A percentile compares a stretch with the other conserved stretches of the same genome.
These are phyloP conservation scores for Collichthys lucidus DNA, from an alignment of 2,113 vertebrate genomes.

Conservation along the genomic window DNA sequence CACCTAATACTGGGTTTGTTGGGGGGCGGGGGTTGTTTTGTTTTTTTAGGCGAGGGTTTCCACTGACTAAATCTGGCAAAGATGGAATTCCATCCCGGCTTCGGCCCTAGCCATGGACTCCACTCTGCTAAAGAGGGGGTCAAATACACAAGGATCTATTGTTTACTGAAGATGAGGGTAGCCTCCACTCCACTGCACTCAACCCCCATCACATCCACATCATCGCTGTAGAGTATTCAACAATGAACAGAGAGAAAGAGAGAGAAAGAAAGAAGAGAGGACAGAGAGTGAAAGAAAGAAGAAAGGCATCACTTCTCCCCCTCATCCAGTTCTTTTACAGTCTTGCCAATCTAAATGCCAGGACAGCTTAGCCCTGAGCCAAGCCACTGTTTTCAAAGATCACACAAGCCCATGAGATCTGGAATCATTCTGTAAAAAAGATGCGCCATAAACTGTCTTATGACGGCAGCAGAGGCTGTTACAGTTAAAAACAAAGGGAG, in stretches of 20 bases:
- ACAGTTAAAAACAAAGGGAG: conserved; percentile 7
- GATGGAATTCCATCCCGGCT: conserved; percentile 66
- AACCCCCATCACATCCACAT: conserved; percentile 70
- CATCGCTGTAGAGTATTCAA: conserved; percentile 66
- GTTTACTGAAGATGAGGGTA: conserved; percentile 79
- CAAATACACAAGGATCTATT: conserved; percentile 81
- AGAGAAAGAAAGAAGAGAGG: conserved; percentile 24
- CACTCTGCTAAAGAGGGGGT: conserved; percentile 67
- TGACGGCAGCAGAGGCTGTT: conserved; percentile 19
- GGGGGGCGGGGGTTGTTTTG: not conserved
- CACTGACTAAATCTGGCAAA: conserved; percentile 52
- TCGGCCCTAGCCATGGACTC: conserved; percentile 62
- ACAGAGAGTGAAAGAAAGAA: conserved; percentile 3
- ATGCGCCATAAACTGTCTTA: conserved; percentile 24
- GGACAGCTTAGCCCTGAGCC: conserved; percentile 57
- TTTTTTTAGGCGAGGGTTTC: conserved; percentile 20
- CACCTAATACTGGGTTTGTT: not conserved
- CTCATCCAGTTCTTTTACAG: conserved; percentile 55
- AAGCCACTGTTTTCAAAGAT: conserved; percentile 48
- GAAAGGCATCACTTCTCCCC: conserved; percentile 53
- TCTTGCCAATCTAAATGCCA: conserved; percentile 74
- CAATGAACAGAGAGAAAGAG: conserved; percentile 70
- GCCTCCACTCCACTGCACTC: conserved; percentile 67
- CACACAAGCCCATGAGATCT: conserved; percentile 48
- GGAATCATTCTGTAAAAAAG: not conserved